phyloP scores from a whole-genome alignment of 2,113 vertebrate genomes.

The Eulacestoma nigropectus region DNA sequence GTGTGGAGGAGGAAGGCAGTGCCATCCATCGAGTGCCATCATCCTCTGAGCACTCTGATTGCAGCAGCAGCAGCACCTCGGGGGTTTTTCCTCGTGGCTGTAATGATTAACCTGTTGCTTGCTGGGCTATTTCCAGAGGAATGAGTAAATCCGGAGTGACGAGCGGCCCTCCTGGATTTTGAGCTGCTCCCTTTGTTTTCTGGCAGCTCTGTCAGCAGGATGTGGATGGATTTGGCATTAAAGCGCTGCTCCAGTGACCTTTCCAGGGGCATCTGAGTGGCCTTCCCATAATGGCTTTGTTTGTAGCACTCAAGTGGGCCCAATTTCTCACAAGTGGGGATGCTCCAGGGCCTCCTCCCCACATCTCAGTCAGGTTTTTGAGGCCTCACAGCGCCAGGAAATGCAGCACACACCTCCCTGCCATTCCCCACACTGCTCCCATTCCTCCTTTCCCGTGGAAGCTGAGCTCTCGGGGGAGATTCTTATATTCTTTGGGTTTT shows the following conservation, averaged over 20 bases:
- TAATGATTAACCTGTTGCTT: background rate
- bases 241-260: background rate
- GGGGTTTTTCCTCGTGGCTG: background rate
- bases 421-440: rapidly evolving
- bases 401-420: background rate
- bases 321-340: background rate
- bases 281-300: background rate
- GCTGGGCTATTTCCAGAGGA: background rate
- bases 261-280: background rate
- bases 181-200: background rate
- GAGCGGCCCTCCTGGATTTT: background rate
- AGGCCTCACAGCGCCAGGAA: rapidly evolving
- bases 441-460: background rate
- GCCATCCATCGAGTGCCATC: background rate
- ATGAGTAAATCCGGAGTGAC: too few relatives aligned
- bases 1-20: background rate
- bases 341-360: background rate
- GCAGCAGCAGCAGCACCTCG: background rate
- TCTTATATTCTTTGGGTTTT: background rate
- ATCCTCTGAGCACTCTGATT: background rate
- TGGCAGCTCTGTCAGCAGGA: background rate
- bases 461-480: background rate
- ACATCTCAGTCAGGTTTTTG: background rate
- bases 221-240: background rate
- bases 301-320: background rate